These are phyloP conservation scores for Mylabris phalerata DNA, from an alignment of 1,140 invertebrate genomes.

Conservation along the genomic window DNA sequence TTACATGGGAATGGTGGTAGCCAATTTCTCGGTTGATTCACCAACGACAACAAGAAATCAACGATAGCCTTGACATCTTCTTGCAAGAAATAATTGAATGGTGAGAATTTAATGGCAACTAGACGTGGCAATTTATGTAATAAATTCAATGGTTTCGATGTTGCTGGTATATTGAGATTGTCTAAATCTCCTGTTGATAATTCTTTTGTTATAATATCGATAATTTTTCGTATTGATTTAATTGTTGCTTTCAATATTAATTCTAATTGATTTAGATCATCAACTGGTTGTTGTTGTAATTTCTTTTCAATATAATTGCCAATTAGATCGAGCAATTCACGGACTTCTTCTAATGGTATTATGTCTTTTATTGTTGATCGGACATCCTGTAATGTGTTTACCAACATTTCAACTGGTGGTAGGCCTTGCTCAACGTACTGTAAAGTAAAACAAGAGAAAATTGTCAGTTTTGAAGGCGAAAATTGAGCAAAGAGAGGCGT, in stretches of 20 bases:
- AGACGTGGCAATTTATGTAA: slow-evolving; percentile 42
- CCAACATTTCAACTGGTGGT: slow-evolving; percentile 46
- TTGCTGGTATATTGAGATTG: not conserved
- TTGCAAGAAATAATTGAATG: slow-evolving; percentile 51
- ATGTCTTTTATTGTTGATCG: slow-evolving; percentile 44
- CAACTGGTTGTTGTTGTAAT: slow-evolving; percentile 44
- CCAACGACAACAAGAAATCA: slow-evolving; percentile 19
- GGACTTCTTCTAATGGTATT: slow-evolving; percentile 48
- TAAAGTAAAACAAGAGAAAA: slow-evolving; percentile 9
- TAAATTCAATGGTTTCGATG: slow-evolving; percentile 19
- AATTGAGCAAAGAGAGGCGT: too few species aligned
- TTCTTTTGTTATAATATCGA: slow-evolving; percentile 11
- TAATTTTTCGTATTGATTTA: slow-evolving; percentile 36
- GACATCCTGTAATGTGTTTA: slow-evolving; percentile 46
- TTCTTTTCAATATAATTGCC: slow-evolving; percentile 53
- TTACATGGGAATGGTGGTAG: slow-evolving; percentile 48
- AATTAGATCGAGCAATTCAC: slow-evolving; percentile 48
- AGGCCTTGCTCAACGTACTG: slow-evolving; percentile 37
- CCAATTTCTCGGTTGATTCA: slow-evolving; percentile 45
- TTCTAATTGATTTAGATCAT: slow-evolving; percentile 50
- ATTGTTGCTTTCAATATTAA: slow-evolving; percentile 47
- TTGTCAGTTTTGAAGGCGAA: too few species aligned
- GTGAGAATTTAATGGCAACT: slow-evolving; percentile 47
- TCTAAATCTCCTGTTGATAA: not conserved
- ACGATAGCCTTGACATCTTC: slow-evolving; percentile 43